phyloP scores from a whole-genome alignment of 2,888 invertebrate species.

The Epiblema foenella region DNA sequence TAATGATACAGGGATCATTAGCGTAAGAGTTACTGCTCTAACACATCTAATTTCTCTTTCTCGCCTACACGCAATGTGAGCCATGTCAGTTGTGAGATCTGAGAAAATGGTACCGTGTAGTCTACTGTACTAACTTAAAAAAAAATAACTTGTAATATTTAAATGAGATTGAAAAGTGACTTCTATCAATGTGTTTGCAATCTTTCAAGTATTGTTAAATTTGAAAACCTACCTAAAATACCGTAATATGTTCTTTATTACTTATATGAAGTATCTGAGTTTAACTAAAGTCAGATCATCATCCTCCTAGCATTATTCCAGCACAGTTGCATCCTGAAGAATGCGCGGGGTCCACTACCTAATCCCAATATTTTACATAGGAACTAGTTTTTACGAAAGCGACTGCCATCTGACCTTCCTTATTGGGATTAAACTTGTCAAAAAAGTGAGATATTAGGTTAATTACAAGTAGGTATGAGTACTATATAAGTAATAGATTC shows the following conservation, averaged over 20 bases:
- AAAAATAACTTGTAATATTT: too few relatives aligned
- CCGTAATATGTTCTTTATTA: background rate
- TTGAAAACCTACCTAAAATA: background rate
- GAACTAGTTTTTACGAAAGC: too few relatives aligned
- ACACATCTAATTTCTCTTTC: constrained; percentile 48
- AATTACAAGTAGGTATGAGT: background rate
- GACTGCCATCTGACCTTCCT: too few relatives aligned
- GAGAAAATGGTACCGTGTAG: constrained; percentile 51
- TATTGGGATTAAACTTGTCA: too few relatives aligned
- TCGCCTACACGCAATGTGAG: constrained; percentile 51
- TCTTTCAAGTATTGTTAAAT: too few relatives aligned
- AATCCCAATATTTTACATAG: too few relatives aligned
- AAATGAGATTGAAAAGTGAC: too few relatives aligned
- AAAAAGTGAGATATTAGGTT: background rate
- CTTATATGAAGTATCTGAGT: background rate
- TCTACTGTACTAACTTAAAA: too few relatives aligned
- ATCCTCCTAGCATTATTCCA: too few relatives aligned
- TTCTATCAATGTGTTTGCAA: too few relatives aligned
- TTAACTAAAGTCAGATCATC: background rate
- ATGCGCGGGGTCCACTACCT: too few relatives aligned
- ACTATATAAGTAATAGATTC: background rate
- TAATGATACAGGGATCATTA: constrained; percentile 67
- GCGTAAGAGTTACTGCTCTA: constrained; percentile 52
- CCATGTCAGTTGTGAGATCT: constrained; percentile 56
- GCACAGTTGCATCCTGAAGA: too few relatives aligned